Evolutionary conservation across 1,140 invertebrate species (phyloP), one percentile per base, ranked within the genome.

Genomic region (Wasmannia auropunctata): DNA sequence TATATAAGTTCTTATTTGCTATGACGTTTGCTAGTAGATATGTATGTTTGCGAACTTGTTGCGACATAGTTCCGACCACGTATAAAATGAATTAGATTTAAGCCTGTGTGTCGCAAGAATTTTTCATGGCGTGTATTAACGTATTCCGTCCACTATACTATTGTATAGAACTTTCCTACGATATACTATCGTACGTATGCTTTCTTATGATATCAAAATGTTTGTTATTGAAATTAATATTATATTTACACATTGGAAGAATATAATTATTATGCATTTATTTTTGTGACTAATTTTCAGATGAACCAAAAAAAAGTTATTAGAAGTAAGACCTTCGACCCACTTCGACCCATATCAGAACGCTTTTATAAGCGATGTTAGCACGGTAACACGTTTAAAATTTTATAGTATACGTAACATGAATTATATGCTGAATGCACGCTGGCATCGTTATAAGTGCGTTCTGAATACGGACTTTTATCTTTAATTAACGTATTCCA

Each of bases 11-110:
- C 11, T 81, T 40, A 69, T 43, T 65, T 34, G 22, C 22, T 22
- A 54, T n/a, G 16, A 16, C 14, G 34, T 67, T 80, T 40, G 37
- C 19, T 81, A 43, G 16, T 40, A 58, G 10, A 75, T 34, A n/a
- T 65, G 11, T 34, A n/a, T 65, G 11, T 43, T 58, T 14, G 11
- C 3, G 10, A 67, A 67, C n/a, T 80, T 56, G 37, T 43, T 72
- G 31, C 25, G 34, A 54, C 34, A 25, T 83, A 51, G 14, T 67
- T 79, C 76, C 76, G 76, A 67, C 60, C 76, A 79, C 10, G 0
- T 80, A 43, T 72, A 83, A 81, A 28, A 70, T 67, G 6, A n/a
- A 72, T 58, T 58, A 72, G 79, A 72, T 58, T 43, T 83, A n/a
- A 56, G 31, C 25, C n/a, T 22, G 56, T 56, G 7, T 83, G 58